Base-by-base conservation (phyloP, 2,888 invertebrate species). In the Syrista parreyssii region DNA sequence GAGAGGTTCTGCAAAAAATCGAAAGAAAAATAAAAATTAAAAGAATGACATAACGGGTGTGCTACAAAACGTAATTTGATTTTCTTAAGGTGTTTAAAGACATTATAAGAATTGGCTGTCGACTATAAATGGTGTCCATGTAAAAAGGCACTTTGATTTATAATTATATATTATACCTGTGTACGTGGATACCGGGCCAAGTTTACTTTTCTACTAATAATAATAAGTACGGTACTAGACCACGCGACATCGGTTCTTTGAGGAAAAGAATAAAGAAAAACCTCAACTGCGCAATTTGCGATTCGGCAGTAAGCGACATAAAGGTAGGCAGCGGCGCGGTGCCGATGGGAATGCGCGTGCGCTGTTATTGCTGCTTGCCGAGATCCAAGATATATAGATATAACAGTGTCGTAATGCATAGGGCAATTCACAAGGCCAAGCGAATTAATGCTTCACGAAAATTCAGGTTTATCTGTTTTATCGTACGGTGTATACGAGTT, bases 201-300 rank as follows among this genome's bases (percentile, higher is more conserved):
- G 9, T 55, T 55, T 55, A 9, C 23, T 9, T 55, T 55, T 2
- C 23, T 55, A 23, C 1, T 23, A 55, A 55, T 15, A 55, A 0
- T 30, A 71, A 30, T 55, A 55, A 23, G 23, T 55, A 55, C 55
- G 55, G 55, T 9, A 55, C 55, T 55, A 23, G 12, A 36, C 12
- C 36, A 12, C 36, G 36, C 2, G 36, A 12, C 36, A 0, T 23
- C 55, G 55, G 9, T 55, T 55, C 55, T 55, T 55, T 23, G 9
- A 1, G 1, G 36, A 40, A 40, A 40, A 40, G 23, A 55, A 6
- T 9, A 31, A 3, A 33, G n/a, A 35, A 74, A 74, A 74, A 30
- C 15, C 23, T 33, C 74, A 74, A 74, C 74, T 74, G 74, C 74
- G 74, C 74, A 74, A 32, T 74, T 74, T n/a, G 34, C 31, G 35